Base-by-base conservation (phyloP, 2,888 invertebrate genomes). In the Troilus luridus region DNA sequence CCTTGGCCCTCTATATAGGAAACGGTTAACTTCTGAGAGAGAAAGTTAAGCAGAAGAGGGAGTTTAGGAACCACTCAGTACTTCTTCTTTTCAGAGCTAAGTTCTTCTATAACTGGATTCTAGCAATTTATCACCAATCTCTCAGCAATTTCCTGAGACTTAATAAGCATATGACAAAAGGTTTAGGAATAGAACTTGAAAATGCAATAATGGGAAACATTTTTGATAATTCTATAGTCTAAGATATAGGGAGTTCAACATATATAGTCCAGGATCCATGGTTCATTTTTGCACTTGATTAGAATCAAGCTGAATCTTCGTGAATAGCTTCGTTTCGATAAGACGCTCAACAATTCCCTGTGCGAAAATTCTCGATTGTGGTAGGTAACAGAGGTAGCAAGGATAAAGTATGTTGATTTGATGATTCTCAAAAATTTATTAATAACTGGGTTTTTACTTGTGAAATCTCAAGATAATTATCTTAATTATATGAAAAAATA, bases 51-150 rank as follows among this genome's bases (percentile, higher is more conserved):
- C 24, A 77, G 72, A 19, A 77, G 19, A 17, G 72, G 41, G 72
- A 77, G 72, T 77, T 77, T 27, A 77, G 72, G 41, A 77, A 77
- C 72, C 72, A 77, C 72, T 77, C 72, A 77, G 72, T 77, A 77
- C 72, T 77, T 77, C 72, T 77, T 77, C 72, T 77, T 77, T 77
- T 77, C 72, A 27, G 11, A 17, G 72, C 41, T 77, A 41, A 77
- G 72, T 77, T 77, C 72, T 77, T 77, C 72, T 77, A 77, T 77
- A 77, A 77, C 27, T 77, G 41, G 72, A 77, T 77, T 41, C 19
- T 41, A 41, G 24, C 72, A 77, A 77, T 41, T 77, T 41, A 77
- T 12, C 41, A 8, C 27, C 19, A 77, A 41, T 77, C 41, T 27
- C 72, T 77, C 72, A 41, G 41, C 27, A 41, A 77, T 77, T 41